Conservation (phyloP, 2,797 vertebrate species). For the Triplophysa yarkandensis region DNA sequence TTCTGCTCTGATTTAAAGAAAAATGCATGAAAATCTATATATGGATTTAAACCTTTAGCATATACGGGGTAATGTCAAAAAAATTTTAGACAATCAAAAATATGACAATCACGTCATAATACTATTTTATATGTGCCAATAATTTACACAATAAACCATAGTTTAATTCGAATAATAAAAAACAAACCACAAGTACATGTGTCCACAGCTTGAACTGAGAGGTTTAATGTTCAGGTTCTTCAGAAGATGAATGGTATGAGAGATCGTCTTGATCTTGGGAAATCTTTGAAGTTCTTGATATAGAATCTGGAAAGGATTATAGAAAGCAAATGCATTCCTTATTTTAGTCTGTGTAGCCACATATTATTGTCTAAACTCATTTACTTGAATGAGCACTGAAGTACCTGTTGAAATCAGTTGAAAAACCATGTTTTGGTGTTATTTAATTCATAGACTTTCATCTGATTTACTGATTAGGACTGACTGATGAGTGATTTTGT, state of each 20-base stretch:
- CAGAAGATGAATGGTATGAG: conserved; percentile 90
- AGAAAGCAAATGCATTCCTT: conserved; percentile 11
- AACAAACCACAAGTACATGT: conserved; percentile 13
- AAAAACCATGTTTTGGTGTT: neutral
- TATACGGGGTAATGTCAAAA: neutral
- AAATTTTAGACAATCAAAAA: neutral
- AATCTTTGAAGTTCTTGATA: conserved; percentile 82
- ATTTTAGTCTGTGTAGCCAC: neutral
- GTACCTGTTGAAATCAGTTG: neutral
- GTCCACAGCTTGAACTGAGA: neutral
- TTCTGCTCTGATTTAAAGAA: neutral
- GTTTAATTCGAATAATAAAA: conserved; percentile 10
- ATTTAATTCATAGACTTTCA: neutral
- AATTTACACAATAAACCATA: neutral
- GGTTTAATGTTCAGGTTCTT: conserved; percentile 50
- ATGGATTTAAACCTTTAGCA: neutral
- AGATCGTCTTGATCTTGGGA: conserved; percentile 85
- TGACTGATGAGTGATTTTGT: too few relatives aligned
- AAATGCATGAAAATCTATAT: neutral
- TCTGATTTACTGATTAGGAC: too few relatives aligned
- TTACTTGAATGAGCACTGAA: neutral
- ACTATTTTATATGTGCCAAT: neutral
- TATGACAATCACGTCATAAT: conserved; percentile 1
- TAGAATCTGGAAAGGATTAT: conserved; percentile 79
- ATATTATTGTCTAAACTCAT: neutral